Evolutionary conservation across 2,888 invertebrate genomes (phyloP).

Genomic region (Epistrophella euchroma): DNA sequence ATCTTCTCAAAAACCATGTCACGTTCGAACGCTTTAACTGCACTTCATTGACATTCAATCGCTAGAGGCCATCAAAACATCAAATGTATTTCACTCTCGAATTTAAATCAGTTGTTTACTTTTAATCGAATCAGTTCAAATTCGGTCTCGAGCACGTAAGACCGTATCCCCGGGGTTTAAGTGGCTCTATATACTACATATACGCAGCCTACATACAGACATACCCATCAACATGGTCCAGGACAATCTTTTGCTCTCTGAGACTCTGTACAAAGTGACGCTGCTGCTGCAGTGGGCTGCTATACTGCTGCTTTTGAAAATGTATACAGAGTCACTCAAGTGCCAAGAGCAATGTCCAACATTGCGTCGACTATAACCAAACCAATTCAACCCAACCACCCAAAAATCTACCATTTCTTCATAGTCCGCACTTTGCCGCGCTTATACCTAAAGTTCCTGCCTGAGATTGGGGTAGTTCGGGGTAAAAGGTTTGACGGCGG

Average conservation of each 20-base stretch:
- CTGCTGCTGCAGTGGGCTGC: constrained; percentile 11
- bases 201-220: neutral
- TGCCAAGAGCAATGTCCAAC: constrained; percentile 26
- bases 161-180: constrained; percentile 54
- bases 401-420: neutral
- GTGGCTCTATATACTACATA: constrained; percentile 24
- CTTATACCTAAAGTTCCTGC: neutral
- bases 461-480: neutral
- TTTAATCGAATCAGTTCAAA: constrained; percentile 74
- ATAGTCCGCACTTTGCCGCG: constrained; percentile 4
- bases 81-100: constrained; percentile 73
- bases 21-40: constrained; percentile 74
- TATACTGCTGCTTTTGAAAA: constrained; percentile 5
- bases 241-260: neutral
- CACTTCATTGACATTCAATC: constrained; percentile 76
- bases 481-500: neutral
- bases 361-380: constrained; percentile 41
- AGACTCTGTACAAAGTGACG: neutral
- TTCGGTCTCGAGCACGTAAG: constrained; percentile 73
- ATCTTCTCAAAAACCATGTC: constrained; percentile 59
- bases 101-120: constrained; percentile 76
- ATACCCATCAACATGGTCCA: neutral
- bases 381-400: neutral
- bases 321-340: constrained; percentile 33
- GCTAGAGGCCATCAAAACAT: constrained; percentile 75